Conservation (phyloP, 2,797 vertebrate species). For the Peromyscus aztecus region DNA sequence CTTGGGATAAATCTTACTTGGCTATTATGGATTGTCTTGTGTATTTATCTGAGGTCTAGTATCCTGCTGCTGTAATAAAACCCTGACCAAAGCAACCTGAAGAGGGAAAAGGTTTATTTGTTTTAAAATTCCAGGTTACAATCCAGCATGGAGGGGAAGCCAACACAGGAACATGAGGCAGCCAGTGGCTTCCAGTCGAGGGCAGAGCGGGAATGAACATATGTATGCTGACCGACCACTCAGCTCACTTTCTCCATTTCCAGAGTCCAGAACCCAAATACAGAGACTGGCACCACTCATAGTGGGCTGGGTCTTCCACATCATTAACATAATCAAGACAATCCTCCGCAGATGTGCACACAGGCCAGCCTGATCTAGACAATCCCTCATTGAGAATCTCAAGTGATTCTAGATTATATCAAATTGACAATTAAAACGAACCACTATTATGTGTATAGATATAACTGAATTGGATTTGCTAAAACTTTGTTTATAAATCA, state of each 20-base stretch:
- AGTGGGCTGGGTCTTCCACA: background rate
- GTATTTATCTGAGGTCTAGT: background rate
- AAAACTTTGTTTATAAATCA: background rate
- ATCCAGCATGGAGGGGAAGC: background rate
- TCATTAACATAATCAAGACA: background rate
- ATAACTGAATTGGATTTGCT: background rate
- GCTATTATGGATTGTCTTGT: background rate
- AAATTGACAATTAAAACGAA: background rate
- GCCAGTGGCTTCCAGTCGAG: background rate
- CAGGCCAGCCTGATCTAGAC: background rate
- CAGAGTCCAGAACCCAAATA: background rate
- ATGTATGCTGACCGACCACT: background rate
- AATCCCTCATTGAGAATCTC: background rate
- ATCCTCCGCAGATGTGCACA: background rate
- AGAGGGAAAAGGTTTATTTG: background rate
- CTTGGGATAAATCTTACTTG: background rate
- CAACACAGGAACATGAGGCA: background rate
- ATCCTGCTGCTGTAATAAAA: background rate
- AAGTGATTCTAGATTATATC: background rate
- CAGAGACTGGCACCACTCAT: background rate
- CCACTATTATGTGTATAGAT: background rate
- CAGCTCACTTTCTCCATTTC: background rate
- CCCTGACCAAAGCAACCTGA: background rate
- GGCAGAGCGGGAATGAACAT: background rate
- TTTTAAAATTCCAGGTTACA: background rate